Percentiles rank a stretch among this genome's conserved stretches.
These are phyloP conservation scores for Cerastis rubricosa DNA, from an alignment of 2,888 invertebrate genomes.

Conservation along the genomic window DNA sequence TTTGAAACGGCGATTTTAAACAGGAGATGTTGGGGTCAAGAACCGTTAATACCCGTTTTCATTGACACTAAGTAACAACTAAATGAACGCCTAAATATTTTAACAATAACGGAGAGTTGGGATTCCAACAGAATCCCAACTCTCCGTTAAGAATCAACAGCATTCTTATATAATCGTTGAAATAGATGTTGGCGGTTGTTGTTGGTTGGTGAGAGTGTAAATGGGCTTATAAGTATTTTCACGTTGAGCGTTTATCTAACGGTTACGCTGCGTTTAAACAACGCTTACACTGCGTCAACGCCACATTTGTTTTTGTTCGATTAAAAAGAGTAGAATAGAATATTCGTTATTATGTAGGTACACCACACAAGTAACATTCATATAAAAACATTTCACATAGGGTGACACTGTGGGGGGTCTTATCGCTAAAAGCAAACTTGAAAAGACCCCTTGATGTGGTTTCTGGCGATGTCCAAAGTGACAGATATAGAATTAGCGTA, in stretches of 20 bases:
- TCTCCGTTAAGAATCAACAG: background rate
- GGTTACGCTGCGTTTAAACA: background rate
- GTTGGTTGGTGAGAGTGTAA: no score
- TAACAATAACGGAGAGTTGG: no score
- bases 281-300: background rate
- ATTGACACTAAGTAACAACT: background rate
- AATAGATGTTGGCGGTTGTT: background rate
- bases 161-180: background rate
- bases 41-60: background rate
- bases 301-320: background rate
- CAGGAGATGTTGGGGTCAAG: slow-evolving; percentile 5
- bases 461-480: no score
- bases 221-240: no score
- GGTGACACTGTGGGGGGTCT: no score
- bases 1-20: background rate
- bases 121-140: no score
- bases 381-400: no score
- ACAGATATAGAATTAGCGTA: background rate
- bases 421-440: no score
- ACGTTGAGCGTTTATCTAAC: background rate
- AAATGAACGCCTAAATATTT: background rate
- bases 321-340: background rate
- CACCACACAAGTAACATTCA: no score
- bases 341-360: no score
- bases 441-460: no score